Conservation (phyloP, 2,797 vertebrate species). For the Sebastes minor region DNA sequence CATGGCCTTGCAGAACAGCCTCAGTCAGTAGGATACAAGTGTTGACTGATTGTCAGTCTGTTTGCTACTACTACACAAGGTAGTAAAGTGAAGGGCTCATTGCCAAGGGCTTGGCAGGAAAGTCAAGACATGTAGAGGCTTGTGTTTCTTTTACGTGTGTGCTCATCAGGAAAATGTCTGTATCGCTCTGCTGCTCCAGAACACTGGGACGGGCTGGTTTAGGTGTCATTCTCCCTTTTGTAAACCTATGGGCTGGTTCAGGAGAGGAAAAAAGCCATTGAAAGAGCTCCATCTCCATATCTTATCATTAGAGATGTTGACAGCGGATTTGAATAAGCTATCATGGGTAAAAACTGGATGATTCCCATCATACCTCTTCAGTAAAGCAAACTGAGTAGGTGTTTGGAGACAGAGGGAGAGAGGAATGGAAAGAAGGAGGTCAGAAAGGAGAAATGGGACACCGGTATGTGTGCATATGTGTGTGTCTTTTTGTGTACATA, state of each 20-base stretch:
- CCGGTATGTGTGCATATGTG: conserved; percentile 9
- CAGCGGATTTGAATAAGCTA: neutral
- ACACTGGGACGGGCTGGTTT: neutral
- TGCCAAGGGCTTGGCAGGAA: conserved; percentile 42
- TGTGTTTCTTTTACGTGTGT: conserved; percentile 37
- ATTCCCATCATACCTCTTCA: neutral
- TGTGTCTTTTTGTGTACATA: conserved; percentile 43
- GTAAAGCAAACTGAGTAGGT: conserved; percentile 7
- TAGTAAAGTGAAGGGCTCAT: neutral
- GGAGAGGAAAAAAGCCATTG: neutral
- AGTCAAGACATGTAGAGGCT: conserved; percentile 48
- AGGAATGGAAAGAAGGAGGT: conserved; percentile 33
- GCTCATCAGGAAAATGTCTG: conserved; percentile 20
- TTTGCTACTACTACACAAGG: neutral
- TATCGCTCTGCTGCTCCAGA: conserved; percentile 5
- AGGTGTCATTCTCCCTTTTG: conserved; percentile 9
- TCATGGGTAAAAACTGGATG: neutral
- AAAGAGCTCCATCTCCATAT: neutral
- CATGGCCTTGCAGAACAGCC: neutral
- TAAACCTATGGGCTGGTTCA: neutral
- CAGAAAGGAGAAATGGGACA: conserved; percentile 53
- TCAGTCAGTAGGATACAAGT: neutral
- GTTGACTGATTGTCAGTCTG: neutral
- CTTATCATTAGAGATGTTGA: neutral
- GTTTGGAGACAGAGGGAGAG: neutral